Percentiles rank a stretch among this genome's conserved stretches.
Evolutionary conservation across 2,797 vertebrate species (phyloP).

Genomic region (Arrhamphus sclerolepis): DNA sequence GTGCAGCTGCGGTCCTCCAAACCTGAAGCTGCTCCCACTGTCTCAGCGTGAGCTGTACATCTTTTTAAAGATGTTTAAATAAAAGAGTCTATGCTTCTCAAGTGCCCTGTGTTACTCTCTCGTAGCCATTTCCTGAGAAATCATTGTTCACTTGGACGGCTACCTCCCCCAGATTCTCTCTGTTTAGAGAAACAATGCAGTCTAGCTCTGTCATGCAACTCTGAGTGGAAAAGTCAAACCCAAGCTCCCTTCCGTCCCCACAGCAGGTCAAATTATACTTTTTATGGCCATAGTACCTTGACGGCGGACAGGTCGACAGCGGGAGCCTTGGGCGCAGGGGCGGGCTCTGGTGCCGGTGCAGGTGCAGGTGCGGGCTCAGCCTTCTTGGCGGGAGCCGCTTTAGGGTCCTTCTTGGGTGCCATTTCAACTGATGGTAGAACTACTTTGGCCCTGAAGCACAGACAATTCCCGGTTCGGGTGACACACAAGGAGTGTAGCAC

Average conservation of each 20-base stretch:
- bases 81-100: background rate
- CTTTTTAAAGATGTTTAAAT: background rate
- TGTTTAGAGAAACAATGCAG: background rate
- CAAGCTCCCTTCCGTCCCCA: conserved; percentile 8
- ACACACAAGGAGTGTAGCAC: conserved; percentile 73
- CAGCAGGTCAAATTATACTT: conserved; percentile 1
- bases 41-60: background rate
- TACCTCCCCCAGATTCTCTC: too few species aligned
- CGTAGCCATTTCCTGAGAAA: background rate
- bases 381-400: conserved; percentile 79
- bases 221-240: conserved; percentile 13
- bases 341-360: conserved; percentile 44
- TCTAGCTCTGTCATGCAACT: conserved; percentile 7
- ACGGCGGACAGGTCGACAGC: conserved; percentile 77
- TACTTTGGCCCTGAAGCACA: conserved; percentile 51
- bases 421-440: conserved; percentile 64
- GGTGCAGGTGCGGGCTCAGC: conserved; percentile 69
- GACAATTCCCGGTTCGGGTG: conserved; percentile 71
- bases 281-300: conserved; percentile 72
- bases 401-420: conserved; percentile 86
- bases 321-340: conserved; percentile 35
- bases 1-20: background rate
- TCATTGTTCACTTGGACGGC: background rate
- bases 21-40: conserved; percentile 1
- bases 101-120: background rate